Percentiles rank a stretch among this genome's conserved stretches.
These are phyloP conservation scores for Drosophila robusta DNA, from an alignment of 2,888 invertebrate species.

Conservation along the genomic window DNA sequence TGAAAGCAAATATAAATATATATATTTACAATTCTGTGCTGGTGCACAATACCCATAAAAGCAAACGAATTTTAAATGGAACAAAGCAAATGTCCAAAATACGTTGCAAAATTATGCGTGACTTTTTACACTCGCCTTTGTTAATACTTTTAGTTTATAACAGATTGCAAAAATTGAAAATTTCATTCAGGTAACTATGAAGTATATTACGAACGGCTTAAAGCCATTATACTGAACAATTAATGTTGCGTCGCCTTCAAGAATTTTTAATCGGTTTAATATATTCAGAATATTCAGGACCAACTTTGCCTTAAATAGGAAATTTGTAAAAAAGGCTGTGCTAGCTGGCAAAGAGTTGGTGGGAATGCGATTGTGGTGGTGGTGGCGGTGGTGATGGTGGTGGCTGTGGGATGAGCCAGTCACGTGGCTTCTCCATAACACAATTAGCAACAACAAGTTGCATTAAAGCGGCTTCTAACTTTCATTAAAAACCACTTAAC, in stretches of 20 bases:
- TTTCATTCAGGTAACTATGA: slow-evolving; percentile 2
- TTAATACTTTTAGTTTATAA: slow-evolving; percentile 16
- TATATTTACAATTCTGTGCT: slow-evolving; percentile 32
- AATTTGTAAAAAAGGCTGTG: slow-evolving; percentile 4
- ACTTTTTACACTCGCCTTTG: slow-evolving; percentile 3
- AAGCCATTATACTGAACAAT: slow-evolving; percentile 25
- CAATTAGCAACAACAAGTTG: slow-evolving; percentile 78
- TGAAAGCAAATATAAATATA: slow-evolving; percentile 12
- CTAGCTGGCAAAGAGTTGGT: slow-evolving; percentile 1
- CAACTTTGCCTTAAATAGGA: slow-evolving; percentile 28
- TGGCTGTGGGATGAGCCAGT: slow-evolving; percentile 18
- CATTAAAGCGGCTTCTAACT: slow-evolving; percentile 79
- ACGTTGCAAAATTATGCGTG: slow-evolving; percentile 18
- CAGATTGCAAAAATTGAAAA: slow-evolving; percentile 16
- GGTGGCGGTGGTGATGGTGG: not conserved
- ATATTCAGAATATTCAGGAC: slow-evolving; percentile 20
- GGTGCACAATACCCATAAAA: slow-evolving; percentile 35
- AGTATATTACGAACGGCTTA: slow-evolving; percentile 23
- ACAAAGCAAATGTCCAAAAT: slow-evolving; percentile 26
- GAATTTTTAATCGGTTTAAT: slow-evolving; percentile 37
- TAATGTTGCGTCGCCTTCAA: slow-evolving; percentile 37
- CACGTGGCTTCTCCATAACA: slow-evolving; percentile 57
- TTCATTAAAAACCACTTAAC: slow-evolving; percentile 81
- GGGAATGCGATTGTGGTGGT: not conserved
- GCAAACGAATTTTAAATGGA: slow-evolving; percentile 45